Percentiles rank a stretch among this genome's conserved stretches.
These are phyloP conservation scores for Cromileptes altivelis DNA, from an alignment of 2,113 vertebrate species.

Conservation along the genomic window DNA sequence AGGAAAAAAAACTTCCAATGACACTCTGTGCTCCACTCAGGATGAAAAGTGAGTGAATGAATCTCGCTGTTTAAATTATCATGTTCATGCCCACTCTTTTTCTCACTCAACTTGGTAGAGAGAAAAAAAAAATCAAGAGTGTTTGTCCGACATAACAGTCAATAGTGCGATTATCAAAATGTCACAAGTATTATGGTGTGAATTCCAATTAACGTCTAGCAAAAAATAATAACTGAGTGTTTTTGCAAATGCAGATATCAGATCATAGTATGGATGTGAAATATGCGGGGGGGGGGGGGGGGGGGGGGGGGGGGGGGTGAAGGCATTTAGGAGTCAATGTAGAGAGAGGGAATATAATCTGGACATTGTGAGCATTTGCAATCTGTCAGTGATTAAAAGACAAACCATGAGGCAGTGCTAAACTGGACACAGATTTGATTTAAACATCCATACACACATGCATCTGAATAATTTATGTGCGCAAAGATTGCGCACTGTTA, in stretches of 20 bases:
- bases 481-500: conserved; percentile 6
- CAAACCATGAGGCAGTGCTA: conserved; percentile 12
- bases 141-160: conserved; percentile 85
- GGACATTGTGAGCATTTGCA: conserved; percentile 51
- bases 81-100: conserved; percentile 84
- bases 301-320: background rate
- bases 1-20: conserved; percentile 69
- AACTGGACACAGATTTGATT: conserved; percentile 22
- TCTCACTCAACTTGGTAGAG: conserved; percentile 82
- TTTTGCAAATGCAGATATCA: conserved; percentile 48
- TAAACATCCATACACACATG: background rate
- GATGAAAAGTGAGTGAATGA: conserved; percentile 80
- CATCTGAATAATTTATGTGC: conserved; percentile 39
- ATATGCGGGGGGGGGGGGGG: background rate
- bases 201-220: conserved; percentile 81
- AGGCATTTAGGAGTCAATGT: conserved; percentile 18
- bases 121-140: conserved; percentile 70
- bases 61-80: conserved; percentile 87
- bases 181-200: conserved; percentile 84
- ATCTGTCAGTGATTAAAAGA: conserved; percentile 54
- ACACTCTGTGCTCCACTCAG: conserved; percentile 70
- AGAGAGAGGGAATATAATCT: conserved; percentile 22
- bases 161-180: conserved; percentile 85
- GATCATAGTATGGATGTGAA: conserved; percentile 35
- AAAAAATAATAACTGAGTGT: conserved; percentile 68